A percentile compares a stretch with the other conserved stretches of the same genome.
Conservation (phyloP, 1,140 invertebrate species). For the Aleiodes sp. region DNA sequence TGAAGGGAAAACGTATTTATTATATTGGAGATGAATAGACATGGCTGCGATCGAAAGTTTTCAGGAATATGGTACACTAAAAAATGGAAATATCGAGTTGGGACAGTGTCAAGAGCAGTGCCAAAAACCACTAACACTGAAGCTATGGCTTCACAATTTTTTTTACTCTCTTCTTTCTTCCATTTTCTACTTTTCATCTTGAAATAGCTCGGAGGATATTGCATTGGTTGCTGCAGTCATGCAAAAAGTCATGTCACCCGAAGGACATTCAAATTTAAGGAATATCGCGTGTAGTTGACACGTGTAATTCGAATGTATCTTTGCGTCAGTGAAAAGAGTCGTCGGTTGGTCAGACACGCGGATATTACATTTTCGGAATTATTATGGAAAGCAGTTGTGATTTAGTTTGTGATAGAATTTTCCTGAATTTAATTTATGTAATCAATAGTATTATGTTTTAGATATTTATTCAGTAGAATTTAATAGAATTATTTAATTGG, state of each 20-base stretch:
- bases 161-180: background rate
- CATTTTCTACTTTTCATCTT: background rate
- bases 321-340: background rate
- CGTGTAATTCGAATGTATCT: conserved; percentile 3
- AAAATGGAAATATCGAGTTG: conserved; percentile 20
- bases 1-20: background rate
- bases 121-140: background rate
- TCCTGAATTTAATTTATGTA: no score
- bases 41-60: conserved; percentile 2
- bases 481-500: no score
- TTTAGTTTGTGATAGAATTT: no score
- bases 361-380: background rate
- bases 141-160: no score
- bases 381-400: no score
- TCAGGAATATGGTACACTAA: background rate
- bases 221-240: background rate
- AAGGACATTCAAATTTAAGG: background rate
- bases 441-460: no score
- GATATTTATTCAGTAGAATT: no score
- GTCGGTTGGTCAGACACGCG: background rate
- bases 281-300: background rate
- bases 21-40: background rate
- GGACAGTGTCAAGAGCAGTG: conserved; percentile 1
- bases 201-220: background rate
- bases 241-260: background rate